Conservation (phyloP, 1,140 invertebrate species). For the Ridgeia piscesae region DNA sequence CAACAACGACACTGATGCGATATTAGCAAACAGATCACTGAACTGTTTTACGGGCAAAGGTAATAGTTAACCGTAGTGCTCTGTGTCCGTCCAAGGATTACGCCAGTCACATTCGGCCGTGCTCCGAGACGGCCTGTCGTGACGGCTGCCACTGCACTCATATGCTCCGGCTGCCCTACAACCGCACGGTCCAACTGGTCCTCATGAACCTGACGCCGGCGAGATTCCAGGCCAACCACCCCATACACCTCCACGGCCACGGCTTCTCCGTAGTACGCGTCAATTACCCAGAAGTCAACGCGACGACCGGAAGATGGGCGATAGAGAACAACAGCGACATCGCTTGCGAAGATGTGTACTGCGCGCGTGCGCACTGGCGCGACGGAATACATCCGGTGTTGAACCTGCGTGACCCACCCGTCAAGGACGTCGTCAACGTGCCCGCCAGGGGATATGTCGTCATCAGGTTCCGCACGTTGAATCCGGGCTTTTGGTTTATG, state of each 20-base stretch:
- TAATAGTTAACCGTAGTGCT: background rate
- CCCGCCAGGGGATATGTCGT: constrained; percentile 67
- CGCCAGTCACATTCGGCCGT: background rate
- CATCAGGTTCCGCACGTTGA: constrained; percentile 70
- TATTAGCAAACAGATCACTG: too few species aligned
- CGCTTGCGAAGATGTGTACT: background rate
- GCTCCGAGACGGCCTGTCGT: background rate
- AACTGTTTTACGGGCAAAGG: background rate
- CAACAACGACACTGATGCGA: too few species aligned
- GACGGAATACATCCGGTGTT: background rate
- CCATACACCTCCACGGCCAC: constrained; percentile 18
- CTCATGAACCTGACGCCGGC: background rate
- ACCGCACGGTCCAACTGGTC: constrained; percentile 15
- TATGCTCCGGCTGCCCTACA: constrained; percentile 13
- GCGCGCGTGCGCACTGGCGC: constrained; percentile 2
- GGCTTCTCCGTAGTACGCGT: constrained; percentile 17
- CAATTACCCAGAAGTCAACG: constrained; percentile 17
- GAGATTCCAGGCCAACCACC: constrained; percentile 1
- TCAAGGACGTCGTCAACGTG: constrained; percentile 70
- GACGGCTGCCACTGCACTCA: constrained; percentile 19
- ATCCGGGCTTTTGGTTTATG: constrained; percentile 61
- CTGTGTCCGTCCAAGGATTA: background rate
- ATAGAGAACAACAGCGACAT: background rate
- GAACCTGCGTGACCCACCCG: constrained; percentile 51
- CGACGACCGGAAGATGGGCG: constrained; percentile 12